These are phyloP conservation scores for Crax fasciolata DNA, from an alignment of 2,797 vertebrate genomes.

Conservation along the genomic window DNA sequence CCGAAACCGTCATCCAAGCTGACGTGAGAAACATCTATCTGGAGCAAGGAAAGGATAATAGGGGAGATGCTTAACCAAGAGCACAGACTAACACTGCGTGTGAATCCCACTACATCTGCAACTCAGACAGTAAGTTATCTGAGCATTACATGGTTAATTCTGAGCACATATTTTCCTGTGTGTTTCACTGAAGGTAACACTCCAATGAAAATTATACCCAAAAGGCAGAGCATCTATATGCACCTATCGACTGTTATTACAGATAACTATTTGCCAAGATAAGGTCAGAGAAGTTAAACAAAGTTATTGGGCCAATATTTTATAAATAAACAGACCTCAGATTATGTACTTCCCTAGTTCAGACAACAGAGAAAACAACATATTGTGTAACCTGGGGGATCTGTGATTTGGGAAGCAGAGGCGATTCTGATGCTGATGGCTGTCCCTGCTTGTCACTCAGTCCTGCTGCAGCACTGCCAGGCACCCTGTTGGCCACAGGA, in stretches of 20 bases:
- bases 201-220: neutral
- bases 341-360: neutral
- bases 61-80: too few relatives aligned
- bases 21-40: neutral
- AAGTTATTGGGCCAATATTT: neutral
- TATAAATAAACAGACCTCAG: constrained; percentile 9
- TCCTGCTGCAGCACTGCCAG: neutral
- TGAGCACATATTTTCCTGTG: neutral
- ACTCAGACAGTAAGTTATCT: neutral
- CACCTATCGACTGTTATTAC: neutral
- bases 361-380: neutral
- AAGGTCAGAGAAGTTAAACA: neutral
- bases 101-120: neutral
- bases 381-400: neutral
- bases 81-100: neutral
- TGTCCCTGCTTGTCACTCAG: neutral
- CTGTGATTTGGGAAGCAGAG: neutral
- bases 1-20: neutral
- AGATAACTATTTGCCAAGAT: neutral
- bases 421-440: neutral
- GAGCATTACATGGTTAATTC: neutral
- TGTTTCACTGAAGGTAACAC: neutral
- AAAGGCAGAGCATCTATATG: neutral
- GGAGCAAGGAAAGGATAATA: neutral
- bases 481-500: neutral